Evolutionary conservation across 2,113 vertebrate species (phyloP), one percentile per base, ranked within the genome.

Genomic region (Mugil cephalus): DNA sequence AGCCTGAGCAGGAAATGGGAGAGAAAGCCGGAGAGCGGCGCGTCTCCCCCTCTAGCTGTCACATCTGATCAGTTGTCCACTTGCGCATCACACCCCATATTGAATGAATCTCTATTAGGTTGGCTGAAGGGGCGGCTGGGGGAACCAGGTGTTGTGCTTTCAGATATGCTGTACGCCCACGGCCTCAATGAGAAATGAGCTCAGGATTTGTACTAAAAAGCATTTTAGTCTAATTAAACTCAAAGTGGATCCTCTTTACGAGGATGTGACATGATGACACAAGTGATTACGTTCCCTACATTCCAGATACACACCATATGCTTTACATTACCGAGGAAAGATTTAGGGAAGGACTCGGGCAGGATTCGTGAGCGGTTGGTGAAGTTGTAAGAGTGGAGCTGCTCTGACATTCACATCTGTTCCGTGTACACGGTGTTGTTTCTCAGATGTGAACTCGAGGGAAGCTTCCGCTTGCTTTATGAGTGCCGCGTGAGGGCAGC

Each of bases 101-200:
- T 88, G 82, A 87, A 82, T 80, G 79, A 90, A 60, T 88, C 69
- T 85, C 79, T 83, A 89, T 89, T 88, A 82, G 74, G 83, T 66
- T 53, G 58, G 55, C 47, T 62, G 79, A 50, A 15, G 65, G 62
- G 34, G 42, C 36, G 30, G 45, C 17, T 40, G 12, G 21, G 21
- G 13, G 34, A 55, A 15, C 50, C 45, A 61, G 66, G 46, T 65
- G 52, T 47, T 71, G 46, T 13, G 43, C 69, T 67, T 65, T 75
- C 53, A 76, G 36, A 74, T 62, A 55, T 45, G 51, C 30, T 54
- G 19, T 12, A 52, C 61, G 38, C 8, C 30, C 13, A 24, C 14
- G 13, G 3, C 58, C 24, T 60, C 51, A 48, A 53, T 9, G 30
- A 58, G 13, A 56, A 63, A 64, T 50, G 17, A 3, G 50, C 60